These are phyloP conservation scores for Drosophila diplacantha DNA, from an alignment of 2,888 invertebrate species.

Conservation along the genomic window DNA sequence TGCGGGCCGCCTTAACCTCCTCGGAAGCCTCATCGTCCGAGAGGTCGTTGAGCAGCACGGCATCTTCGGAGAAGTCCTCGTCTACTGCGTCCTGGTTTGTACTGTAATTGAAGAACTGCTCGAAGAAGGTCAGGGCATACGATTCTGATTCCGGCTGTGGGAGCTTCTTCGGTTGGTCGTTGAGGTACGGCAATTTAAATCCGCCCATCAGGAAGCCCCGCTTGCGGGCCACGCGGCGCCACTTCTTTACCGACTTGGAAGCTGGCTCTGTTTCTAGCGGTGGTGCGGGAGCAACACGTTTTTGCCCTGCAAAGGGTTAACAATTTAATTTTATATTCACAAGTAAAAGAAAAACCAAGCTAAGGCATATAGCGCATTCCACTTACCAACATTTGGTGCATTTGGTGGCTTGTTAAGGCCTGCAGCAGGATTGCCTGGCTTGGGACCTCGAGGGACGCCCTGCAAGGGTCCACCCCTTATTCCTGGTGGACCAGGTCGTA, in stretches of 20 bases:
- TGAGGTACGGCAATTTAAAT: conserved; percentile 45
- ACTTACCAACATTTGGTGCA: conserved; percentile 7
- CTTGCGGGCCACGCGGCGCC: conserved; percentile 54
- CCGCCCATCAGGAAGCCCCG: conserved; percentile 58
- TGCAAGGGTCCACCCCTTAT: neutral
- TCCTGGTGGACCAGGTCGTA: neutral
- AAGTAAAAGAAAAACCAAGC: neutral
- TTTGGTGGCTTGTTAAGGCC: conserved; percentile 8
- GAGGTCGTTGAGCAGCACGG: conserved; percentile 15
- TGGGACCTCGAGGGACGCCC: neutral
- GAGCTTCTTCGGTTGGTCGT: conserved; percentile 27
- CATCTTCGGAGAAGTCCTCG: conserved; percentile 19
- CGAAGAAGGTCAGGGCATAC: conserved; percentile 59
- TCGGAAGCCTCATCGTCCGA: conserved; percentile 38
- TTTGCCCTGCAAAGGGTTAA: conserved; percentile 31
- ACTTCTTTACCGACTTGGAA: conserved; percentile 57
- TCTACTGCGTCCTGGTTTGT: conserved; percentile 50
- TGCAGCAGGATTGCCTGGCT: neutral
- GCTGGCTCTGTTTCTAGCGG: conserved; percentile 7
- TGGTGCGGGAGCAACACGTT: conserved; percentile 37
- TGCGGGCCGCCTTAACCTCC: conserved; percentile 50
- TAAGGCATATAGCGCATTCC: neutral
- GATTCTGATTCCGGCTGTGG: conserved; percentile 58
- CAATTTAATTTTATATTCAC: neutral
- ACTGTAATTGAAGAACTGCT: conserved; percentile 52